Conservation (phyloP, 1,140 invertebrate species). For the Micrasema longulum region DNA sequence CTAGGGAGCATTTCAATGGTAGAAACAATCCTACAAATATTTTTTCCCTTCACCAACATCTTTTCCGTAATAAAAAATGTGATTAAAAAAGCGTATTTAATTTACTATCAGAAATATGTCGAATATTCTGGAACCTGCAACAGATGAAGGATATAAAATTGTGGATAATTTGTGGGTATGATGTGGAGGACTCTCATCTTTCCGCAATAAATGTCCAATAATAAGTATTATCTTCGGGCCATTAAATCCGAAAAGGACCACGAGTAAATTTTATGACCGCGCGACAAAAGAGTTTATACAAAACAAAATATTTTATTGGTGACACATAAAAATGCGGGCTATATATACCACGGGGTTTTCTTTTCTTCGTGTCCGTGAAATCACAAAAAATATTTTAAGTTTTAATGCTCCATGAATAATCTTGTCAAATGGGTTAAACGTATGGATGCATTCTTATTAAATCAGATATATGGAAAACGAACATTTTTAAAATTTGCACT, state of each 20-base stretch:
- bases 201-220: slow-evolving; percentile 39
- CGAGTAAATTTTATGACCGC: slow-evolving; percentile 39
- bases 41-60: too few relatives aligned
- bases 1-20: too few relatives aligned
- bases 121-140: neutral
- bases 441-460: too few relatives aligned
- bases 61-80: too few relatives aligned
- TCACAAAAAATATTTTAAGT: too few relatives aligned
- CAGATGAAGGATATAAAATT: neutral
- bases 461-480: too few relatives aligned
- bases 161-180: slow-evolving; percentile 18
- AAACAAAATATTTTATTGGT: slow-evolving; percentile 42
- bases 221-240: slow-evolving; percentile 20
- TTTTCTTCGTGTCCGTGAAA: slow-evolving; percentile 34
- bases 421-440: too few relatives aligned
- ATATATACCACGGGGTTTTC: slow-evolving; percentile 44
- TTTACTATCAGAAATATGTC: neutral
- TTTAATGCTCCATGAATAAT: too few relatives aligned
- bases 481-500: too few relatives aligned
- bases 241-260: slow-evolving; percentile 36
- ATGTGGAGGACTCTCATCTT: slow-evolving; percentile 11
- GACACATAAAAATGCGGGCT: slow-evolving; percentile 27
- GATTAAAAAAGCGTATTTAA: neutral
- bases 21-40: too few relatives aligned
- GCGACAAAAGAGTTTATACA: slow-evolving; percentile 40